Evolutionary conservation across 2,797 vertebrate genomes (phyloP).

Genomic region (Stomatorhinus walkeri): DNA sequence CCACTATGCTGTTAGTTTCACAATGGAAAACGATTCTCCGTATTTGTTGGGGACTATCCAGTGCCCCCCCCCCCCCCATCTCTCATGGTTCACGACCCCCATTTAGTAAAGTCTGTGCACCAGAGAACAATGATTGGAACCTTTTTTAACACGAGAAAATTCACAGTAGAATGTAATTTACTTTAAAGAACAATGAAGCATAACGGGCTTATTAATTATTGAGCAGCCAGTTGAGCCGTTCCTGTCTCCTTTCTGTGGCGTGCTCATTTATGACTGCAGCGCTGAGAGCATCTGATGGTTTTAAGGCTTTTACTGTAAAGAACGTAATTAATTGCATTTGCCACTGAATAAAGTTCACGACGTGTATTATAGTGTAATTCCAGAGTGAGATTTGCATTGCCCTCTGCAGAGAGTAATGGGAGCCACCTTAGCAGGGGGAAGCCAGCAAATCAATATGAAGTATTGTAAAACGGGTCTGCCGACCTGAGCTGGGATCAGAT

Average conservation of each 20-base stretch:
- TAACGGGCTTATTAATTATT: slow-evolving; percentile 19
- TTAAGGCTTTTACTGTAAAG: slow-evolving; percentile 10
- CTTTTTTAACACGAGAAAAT: neutral
- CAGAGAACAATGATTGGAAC: neutral
- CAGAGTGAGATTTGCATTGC: slow-evolving; percentile 10
- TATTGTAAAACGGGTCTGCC: slow-evolving; percentile 52
- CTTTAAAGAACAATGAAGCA: slow-evolving; percentile 19
- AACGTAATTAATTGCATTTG: slow-evolving; percentile 17
- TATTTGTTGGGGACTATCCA: neutral
- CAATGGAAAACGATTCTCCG: neutral
- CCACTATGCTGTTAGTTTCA: neutral
- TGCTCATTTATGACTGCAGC: neutral
- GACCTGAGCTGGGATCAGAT: slow-evolving; percentile 42
- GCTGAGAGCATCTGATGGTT: slow-evolving; percentile 16
- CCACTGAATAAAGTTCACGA: slow-evolving; percentile 4
- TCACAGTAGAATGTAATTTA: slow-evolving; percentile 7
- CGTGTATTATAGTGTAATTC: slow-evolving; percentile 9
- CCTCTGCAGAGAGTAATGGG: neutral
- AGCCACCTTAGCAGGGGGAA: neutral
- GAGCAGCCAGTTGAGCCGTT: neutral
- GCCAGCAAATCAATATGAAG: slow-evolving; percentile 48
- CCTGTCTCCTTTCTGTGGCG: slow-evolving; percentile 3
- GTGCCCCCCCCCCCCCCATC: neutral
- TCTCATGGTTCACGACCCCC: neutral
- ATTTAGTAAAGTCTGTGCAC: neutral